Evolutionary conservation across 2,797 vertebrate genomes (phyloP).

Genomic region (Schizothorax lantsangensis): DNA sequence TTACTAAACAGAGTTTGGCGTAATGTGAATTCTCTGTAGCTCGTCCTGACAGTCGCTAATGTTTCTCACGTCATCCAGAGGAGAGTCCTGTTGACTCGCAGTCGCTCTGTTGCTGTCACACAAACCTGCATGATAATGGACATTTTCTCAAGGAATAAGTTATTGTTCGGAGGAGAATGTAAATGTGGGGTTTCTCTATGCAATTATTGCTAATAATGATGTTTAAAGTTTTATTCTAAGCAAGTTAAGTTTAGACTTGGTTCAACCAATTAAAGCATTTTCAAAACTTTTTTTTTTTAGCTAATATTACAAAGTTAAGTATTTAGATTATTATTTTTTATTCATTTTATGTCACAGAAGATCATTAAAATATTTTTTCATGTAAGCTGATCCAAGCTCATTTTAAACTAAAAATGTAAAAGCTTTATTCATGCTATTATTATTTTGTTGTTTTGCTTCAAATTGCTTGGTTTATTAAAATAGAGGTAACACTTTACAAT

Average conservation of each 20-base stretch:
- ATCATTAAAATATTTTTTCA: neutral
- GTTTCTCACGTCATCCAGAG: slow-evolving; percentile 83
- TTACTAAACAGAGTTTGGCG: slow-evolving; percentile 92
- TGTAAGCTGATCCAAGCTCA: neutral
- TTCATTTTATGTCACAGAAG: neutral
- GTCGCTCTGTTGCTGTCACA: slow-evolving; percentile 88
- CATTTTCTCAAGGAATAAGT: slow-evolving; percentile 80
- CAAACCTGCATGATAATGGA: slow-evolving; percentile 67
- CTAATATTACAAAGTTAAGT: neutral
- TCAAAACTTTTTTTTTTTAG: neutral
- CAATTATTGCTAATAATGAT: slow-evolving; percentile 17
- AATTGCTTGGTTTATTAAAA: neutral
- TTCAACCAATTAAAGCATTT: neutral
- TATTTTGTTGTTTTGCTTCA: neutral
- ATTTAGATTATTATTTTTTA: neutral
- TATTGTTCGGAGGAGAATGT: neutral
- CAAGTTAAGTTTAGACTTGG: neutral
- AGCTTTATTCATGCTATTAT: neutral
- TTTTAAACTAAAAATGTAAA: neutral
- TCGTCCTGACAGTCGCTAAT: slow-evolving; percentile 83
- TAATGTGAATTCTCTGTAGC: slow-evolving; percentile 90
- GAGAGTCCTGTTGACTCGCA: slow-evolving; percentile 81
- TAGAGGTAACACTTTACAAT: neutral
- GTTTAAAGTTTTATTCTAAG: neutral
- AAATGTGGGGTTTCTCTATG: slow-evolving; percentile 4